phyloP scores from a whole-genome alignment of 1,140 invertebrate species.

The Hylyphantes graminicola region DNA sequence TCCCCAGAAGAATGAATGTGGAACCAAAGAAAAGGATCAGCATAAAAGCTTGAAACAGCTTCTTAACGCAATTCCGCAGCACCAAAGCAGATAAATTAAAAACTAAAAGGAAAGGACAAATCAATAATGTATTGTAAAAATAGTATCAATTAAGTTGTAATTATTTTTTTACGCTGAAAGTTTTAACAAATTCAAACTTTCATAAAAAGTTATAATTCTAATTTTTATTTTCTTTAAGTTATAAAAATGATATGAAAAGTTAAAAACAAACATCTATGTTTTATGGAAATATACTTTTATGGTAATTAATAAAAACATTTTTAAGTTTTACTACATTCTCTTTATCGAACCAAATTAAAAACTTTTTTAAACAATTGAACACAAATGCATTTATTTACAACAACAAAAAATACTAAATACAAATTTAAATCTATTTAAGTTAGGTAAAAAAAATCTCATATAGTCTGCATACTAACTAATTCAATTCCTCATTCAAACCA shows the following conservation, averaged over 20 bases:
- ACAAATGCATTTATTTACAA: not conserved
- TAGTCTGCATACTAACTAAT: no score
- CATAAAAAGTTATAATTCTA: not conserved
- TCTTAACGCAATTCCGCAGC: conserved; percentile 32
- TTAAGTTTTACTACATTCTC: not conserved
- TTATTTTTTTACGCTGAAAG: not conserved
- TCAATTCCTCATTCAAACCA: no score
- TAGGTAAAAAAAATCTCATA: no score
- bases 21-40: conserved; percentile 54
- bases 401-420: no score
- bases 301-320: no score
- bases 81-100: conserved; percentile 53
- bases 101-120: conserved; percentile 35
- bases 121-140: no score
- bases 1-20: conserved; percentile 49
- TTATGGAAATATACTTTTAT: not conserved
- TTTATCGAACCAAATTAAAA: not conserved
- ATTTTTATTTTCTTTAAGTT: not conserved
- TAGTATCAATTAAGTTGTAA: not conserved
- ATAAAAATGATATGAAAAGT: not conserved
- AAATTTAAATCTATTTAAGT: no score
- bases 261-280: not conserved
- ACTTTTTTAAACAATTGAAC: not conserved
- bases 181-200: not conserved
- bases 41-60: conserved; percentile 42